Evolutionary conservation across 2,797 vertebrate species (phyloP), one percentile per base, ranked within the genome.

Genomic region (Muscicapa striata): DNA sequence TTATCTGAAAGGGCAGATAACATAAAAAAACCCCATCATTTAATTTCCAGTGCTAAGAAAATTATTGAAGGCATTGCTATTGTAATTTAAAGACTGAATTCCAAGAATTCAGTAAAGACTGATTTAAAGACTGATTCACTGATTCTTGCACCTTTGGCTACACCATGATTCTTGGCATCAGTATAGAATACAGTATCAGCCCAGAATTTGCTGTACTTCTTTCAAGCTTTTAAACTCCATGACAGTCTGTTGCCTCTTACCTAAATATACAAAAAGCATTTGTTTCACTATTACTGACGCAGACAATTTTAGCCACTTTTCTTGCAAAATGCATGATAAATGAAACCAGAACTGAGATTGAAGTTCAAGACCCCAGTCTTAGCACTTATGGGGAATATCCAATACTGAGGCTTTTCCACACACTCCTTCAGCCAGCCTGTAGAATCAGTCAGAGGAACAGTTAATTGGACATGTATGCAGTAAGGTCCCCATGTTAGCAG

Each of bases 21-120:
- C 38, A 67, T 22, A 13, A 43, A 62, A 69, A 18, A 1, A 6
- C 2, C 7, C 26, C 34, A 34, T 62, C 0, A 43, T 38, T 84
- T 73, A 58, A 87, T 90, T 84, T 67, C 45, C 18, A 52, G 81
- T 72, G 49, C 49, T 64, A 68, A 88, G 66, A 70, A 80, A 89
- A 89, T 85, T 49, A 63, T 36, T 63, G 52, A 87, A 38, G 68
- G 34, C 22, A 91, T 93, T 69, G 40, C 43, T 36, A 18, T 16
- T 73, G 30, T 40, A 43, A 73, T 90, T 90, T 84, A 23, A 46
- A 46, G 46, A 46, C 22, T 46, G 46, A 46, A 46, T 23, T 23
- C 12, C 46, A 46, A 46, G 46, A 46, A 46, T 46, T 46, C 46
- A 23, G 46, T 73, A 45, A 46, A 43, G 58, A 59, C 12, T 23